Percentiles rank a stretch among this genome's conserved stretches.
phyloP scores from a whole-genome alignment of 2,113 vertebrate genomes.

The Hemiscyllium ocellatum region DNA sequence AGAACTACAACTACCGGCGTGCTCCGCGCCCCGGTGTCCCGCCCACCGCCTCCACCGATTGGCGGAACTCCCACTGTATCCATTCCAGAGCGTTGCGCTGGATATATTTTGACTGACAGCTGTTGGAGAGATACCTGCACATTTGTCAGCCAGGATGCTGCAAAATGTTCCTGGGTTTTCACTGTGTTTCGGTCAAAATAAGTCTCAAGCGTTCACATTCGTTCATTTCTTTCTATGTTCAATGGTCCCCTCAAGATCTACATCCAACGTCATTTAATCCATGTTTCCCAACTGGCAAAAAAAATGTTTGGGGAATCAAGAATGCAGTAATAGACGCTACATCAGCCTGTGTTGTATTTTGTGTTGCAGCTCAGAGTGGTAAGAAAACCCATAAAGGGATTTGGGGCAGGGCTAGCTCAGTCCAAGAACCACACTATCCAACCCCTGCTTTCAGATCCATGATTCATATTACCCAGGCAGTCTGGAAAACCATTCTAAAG shows the following conservation, averaged over 20 bases:
- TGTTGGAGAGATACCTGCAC: background rate
- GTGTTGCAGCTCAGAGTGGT: background rate
- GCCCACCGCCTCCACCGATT: background rate
- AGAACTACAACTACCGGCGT: background rate
- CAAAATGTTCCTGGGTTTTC: background rate
- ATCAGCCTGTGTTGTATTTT: background rate
- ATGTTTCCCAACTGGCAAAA: background rate
- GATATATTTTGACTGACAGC: background rate
- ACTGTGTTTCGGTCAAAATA: background rate
- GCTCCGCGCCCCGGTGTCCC: background rate
- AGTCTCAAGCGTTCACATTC: background rate
- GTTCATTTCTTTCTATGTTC: background rate
- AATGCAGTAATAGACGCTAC: background rate
- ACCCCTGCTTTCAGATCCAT: background rate
- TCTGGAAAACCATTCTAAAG: background rate
- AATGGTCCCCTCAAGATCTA: no score
- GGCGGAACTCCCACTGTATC: background rate
- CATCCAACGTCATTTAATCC: background rate
- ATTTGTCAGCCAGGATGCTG: background rate
- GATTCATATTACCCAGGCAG: background rate
- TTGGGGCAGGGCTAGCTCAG: background rate
- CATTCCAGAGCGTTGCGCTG: background rate
- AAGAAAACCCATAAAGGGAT: background rate
- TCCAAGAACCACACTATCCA: background rate
- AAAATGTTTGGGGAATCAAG: background rate